phyloP scores from a whole-genome alignment of 2,797 vertebrate species.

The Coccyzus lansbergi region DNA sequence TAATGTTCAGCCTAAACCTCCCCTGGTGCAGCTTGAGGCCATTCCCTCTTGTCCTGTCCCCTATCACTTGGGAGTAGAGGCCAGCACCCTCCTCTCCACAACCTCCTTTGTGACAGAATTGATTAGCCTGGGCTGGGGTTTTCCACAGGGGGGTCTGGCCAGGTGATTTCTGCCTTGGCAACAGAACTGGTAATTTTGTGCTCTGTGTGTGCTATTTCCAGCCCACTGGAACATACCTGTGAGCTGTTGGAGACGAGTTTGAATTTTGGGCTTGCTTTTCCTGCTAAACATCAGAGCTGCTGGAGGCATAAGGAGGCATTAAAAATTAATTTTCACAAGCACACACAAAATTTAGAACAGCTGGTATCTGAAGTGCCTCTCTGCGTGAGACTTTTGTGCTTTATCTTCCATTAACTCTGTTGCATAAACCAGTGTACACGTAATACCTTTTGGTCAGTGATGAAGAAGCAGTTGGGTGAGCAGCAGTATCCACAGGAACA shows the following conservation, averaged over 20 bases:
- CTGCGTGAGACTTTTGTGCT: not conserved
- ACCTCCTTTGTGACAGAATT: not conserved
- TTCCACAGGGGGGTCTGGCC: not conserved
- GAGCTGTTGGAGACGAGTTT: not conserved
- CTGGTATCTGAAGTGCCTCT: not conserved
- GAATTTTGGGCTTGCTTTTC: not conserved
- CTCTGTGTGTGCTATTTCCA: not conserved
- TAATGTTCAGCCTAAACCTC: no score
- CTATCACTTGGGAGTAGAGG: no score
- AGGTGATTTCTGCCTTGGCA: not conserved
- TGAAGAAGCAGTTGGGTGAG: not conserved
- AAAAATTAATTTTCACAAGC: not conserved
- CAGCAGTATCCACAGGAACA: not conserved
- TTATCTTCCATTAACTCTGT: not conserved
- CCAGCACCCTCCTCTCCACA: no score
- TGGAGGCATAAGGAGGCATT: not conserved
- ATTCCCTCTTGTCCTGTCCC: no score
- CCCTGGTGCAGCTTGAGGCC: no score
- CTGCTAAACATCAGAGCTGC: not conserved
- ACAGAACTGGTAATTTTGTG: not conserved
- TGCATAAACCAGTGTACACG: accelerated
- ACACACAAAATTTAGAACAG: not conserved
- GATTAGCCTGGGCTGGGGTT: not conserved
- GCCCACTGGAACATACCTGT: not conserved
- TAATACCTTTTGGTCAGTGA: accelerated